phyloP scores from a whole-genome alignment of 2,797 vertebrate species.

The Dendrocincla tyrannina region DNA sequence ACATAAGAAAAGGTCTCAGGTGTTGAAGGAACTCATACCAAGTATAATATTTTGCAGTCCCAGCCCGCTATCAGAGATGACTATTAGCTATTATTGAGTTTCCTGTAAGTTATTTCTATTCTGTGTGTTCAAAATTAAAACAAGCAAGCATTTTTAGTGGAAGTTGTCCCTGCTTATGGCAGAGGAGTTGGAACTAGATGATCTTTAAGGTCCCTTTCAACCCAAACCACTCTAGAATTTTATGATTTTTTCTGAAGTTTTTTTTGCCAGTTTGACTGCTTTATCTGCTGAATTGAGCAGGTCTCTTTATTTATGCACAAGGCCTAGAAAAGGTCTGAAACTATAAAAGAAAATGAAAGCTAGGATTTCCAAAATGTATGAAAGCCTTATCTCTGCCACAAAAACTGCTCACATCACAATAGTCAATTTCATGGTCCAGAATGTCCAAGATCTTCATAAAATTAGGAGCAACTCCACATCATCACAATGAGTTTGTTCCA shows the following conservation, averaged over 20 bases:
- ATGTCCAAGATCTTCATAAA: background rate
- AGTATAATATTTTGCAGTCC: background rate
- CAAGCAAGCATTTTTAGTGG: background rate
- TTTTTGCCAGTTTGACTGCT: background rate
- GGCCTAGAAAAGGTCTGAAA: background rate
- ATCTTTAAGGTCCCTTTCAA: background rate
- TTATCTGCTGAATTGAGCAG: background rate
- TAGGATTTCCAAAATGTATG: background rate
- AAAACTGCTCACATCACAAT: background rate
- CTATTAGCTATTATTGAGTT: background rate
- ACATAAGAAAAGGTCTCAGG: background rate
- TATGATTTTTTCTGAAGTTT: background rate
- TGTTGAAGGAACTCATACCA: background rate
- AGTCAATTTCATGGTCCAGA: background rate
- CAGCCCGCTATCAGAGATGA: background rate
- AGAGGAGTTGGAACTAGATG: background rate
- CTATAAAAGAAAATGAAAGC: background rate
- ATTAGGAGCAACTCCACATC: background rate
- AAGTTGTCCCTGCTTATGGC: background rate
- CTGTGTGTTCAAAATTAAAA: background rate
- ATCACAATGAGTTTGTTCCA: background rate
- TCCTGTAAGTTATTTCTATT: background rate
- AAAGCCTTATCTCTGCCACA: background rate
- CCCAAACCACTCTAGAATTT: background rate
- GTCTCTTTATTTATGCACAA: background rate